Conservation (phyloP, 2,888 invertebrate species). For the Heteromurus nitidus region DNA sequence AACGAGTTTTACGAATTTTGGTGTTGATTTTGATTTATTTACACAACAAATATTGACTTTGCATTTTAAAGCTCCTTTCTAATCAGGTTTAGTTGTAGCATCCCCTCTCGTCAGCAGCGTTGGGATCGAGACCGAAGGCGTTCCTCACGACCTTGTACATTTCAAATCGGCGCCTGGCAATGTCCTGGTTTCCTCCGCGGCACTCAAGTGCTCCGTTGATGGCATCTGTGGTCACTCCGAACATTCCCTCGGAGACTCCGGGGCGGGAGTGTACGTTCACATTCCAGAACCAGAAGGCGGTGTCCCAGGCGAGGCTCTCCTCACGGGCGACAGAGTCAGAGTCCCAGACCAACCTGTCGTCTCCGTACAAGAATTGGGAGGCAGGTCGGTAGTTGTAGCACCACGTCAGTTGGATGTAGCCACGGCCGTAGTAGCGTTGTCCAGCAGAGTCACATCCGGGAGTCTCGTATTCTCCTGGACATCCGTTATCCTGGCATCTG, state of each 20-base stretch:
- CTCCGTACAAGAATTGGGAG: conserved; percentile 56
- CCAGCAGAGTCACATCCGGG: conserved; percentile 48
- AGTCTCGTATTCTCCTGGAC: conserved; percentile 52
- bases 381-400: conserved; percentile 69
- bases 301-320: conserved; percentile 67
- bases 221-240: conserved; percentile 64
- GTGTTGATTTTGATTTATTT: too few species aligned
- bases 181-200: conserved; percentile 2
- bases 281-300: conserved; percentile 70
- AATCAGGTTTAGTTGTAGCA: conserved; percentile 69
- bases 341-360: conserved; percentile 60
- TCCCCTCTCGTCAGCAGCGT: conserved; percentile 62
- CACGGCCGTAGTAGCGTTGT: conserved; percentile 61
- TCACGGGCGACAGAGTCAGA: conserved; percentile 67
- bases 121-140: conserved; percentile 61
- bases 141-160: conserved; percentile 57
- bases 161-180: conserved; percentile 45
- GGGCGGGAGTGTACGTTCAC: conserved; percentile 37
- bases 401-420: conserved; percentile 53
- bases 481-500: conserved; percentile 35
- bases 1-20: too few species aligned
- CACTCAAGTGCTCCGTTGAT: conserved; percentile 63
- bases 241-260: conserved; percentile 62
- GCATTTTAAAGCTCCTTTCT: too few species aligned
- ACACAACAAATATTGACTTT: too few species aligned